Conservation (phyloP, 2,888 invertebrate species). For the Cyclophora punctaria region DNA sequence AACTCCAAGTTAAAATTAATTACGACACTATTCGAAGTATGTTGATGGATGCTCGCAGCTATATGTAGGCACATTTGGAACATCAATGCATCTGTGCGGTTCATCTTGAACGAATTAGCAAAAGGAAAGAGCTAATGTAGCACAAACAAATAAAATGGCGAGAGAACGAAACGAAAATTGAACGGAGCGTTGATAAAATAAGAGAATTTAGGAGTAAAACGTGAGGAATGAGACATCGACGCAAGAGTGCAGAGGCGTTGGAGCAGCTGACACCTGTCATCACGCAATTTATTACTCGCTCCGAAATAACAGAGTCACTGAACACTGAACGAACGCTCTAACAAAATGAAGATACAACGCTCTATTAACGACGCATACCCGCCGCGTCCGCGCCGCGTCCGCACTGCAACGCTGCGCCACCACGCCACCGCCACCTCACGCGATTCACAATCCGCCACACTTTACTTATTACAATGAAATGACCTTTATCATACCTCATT, state of each 20-base stretch:
- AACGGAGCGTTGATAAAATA: constrained; percentile 73
- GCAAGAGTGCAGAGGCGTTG: constrained; percentile 74
- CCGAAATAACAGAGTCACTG: constrained; percentile 72
- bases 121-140: constrained; percentile 46
- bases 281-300: constrained; percentile 73
- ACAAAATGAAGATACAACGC: constrained; percentile 70
- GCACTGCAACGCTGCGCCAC: constrained; percentile 69
- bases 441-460: constrained; percentile 38
- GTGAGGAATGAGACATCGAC: constrained; percentile 75
- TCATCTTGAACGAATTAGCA: constrained; percentile 34
- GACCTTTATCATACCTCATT: background rate
- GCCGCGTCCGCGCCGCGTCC: constrained; percentile 47
- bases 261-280: constrained; percentile 75
- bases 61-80: constrained; percentile 9
- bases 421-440: constrained; percentile 51
- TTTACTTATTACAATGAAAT: constrained; percentile 14
- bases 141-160: constrained; percentile 59
- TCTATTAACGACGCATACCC: constrained; percentile 69
- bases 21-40: no score
- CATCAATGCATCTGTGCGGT: background rate
- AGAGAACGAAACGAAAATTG: constrained; percentile 68
- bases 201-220: constrained; percentile 71
- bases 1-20: background rate
- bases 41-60: no score
- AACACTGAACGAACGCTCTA: constrained; percentile 69